Conservation (phyloP, 92 coral and sea anemone genomes). For the Muricea muricata region DNA sequence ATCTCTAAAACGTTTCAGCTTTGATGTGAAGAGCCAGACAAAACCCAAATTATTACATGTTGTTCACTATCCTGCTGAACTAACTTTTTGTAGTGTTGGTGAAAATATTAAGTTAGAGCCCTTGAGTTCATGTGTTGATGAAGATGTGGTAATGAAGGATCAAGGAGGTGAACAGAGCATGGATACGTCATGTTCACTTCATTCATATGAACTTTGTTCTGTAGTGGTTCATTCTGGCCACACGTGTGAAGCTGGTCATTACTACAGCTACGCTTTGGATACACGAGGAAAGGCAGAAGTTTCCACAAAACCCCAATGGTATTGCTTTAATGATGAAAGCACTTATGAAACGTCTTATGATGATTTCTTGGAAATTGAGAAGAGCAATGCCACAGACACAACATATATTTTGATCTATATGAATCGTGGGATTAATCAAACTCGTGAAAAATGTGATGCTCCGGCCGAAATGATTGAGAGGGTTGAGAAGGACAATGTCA, state of each 20-base stretch:
- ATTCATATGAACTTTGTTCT: conserved; percentile 79
- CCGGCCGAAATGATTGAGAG: conserved; percentile 38
- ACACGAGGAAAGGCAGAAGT: background rate
- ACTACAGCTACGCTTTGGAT: conserved; percentile 85
- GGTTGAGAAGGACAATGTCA: conserved; percentile 21
- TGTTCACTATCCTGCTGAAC: conserved; percentile 77
- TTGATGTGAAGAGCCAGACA: conserved; percentile 82
- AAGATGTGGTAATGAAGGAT: conserved; percentile 1
- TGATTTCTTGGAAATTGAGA: conserved; percentile 23
- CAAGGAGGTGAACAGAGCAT: conserved; percentile 4
- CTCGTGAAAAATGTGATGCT: conserved; percentile 11
- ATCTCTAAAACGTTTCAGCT: conserved; percentile 88
- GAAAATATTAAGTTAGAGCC: conserved; percentile 7
- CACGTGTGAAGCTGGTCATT: conserved; percentile 96
- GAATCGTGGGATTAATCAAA: background rate
- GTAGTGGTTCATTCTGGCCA: conserved; percentile 97
- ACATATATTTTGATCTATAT: conserved; percentile 37
- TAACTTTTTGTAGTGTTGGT: conserved; percentile 65
- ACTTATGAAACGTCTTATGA: conserved; percentile 27
- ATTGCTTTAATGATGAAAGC: conserved; percentile 38
- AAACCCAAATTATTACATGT: conserved; percentile 88
- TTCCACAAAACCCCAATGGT: conserved; percentile 5
- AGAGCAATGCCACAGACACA: conserved; percentile 16
- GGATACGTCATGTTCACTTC: conserved; percentile 58
- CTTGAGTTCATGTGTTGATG: background rate